phyloP scores from a whole-genome alignment of 2,113 vertebrate genomes.

The Takifugu bimaculatus region DNA sequence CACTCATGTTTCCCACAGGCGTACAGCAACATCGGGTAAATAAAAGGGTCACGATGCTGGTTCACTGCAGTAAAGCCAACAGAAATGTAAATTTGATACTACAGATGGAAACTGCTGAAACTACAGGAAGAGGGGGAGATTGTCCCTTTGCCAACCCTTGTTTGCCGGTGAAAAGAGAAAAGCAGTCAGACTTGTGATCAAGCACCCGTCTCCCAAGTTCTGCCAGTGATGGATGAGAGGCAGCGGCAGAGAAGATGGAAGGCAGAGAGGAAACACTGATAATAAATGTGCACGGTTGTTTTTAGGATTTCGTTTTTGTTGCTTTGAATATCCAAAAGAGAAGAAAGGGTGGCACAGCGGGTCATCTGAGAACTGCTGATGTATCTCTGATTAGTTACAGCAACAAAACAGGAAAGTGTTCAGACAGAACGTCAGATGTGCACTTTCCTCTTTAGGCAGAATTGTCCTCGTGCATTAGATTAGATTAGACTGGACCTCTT shows the following conservation, averaged over 20 bases:
- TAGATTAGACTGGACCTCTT: too few species aligned
- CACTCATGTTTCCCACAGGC: background rate
- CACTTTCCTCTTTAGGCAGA: too few species aligned
- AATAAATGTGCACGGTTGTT: conserved; percentile 47
- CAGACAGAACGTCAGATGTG: too few species aligned
- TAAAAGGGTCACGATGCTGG: background rate
- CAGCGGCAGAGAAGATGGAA: conserved; percentile 28
- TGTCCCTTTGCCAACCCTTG: conserved; percentile 26
- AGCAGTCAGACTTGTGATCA: conserved; percentile 63
- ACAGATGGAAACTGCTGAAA: too few species aligned
- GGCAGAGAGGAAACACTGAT: conserved; percentile 17
- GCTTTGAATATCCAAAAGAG: background rate
- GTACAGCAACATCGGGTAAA: conserved; percentile 3
- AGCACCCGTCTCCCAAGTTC: conserved; percentile 48
- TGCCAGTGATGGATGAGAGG: conserved; percentile 70
- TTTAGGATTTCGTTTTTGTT: conserved; percentile 21
- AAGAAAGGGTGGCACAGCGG: too few species aligned
- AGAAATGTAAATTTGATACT: too few species aligned
- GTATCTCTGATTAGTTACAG: too few species aligned
- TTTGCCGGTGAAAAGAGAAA: conserved; percentile 60
- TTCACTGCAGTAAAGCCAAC: background rate
- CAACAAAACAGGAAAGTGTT: too few species aligned
- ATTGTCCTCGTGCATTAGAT: too few species aligned
- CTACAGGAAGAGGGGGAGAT: too few species aligned
- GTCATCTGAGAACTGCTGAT: too few species aligned